Conservation (phyloP, 1,140 invertebrate genomes). For the Lordiphosa collinella region DNA sequence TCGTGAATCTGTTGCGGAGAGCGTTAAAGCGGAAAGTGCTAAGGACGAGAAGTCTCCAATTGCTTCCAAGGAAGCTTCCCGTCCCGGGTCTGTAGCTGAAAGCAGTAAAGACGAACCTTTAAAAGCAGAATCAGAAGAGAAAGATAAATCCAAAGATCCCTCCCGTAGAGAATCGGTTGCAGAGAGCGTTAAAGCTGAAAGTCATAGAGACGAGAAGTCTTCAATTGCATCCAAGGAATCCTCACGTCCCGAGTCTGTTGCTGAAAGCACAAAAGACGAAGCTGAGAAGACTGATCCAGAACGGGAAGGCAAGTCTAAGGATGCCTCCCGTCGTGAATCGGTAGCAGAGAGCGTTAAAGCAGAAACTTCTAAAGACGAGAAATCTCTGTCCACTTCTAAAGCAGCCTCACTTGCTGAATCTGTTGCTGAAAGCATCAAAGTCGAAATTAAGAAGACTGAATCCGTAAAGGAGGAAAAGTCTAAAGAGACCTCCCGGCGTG, state of each 20-base stretch:
- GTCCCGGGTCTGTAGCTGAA: no score
- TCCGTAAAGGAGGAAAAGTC: no score
- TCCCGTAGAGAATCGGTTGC: conserved; percentile 25
- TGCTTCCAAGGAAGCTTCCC: no score
- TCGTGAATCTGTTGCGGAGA: no score
- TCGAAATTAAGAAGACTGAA: no score
- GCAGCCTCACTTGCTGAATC: no score
- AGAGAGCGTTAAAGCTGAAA: conserved; percentile 21
- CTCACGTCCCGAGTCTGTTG: no score
- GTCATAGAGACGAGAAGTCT: conserved; percentile 6
- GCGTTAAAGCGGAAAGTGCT: no score
- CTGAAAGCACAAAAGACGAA: conserved; percentile 12
- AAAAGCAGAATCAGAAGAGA: conserved; percentile 1
- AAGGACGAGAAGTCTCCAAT: no score
- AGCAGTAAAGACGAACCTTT: conserved; percentile 22
- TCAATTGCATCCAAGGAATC: conserved; percentile 24
- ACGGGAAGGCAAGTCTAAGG: conserved; percentile 6
- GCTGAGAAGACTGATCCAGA: conserved; percentile 10
- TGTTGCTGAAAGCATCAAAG: no score
- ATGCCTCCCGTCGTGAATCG: conserved; percentile 16
- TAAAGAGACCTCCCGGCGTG: no score
- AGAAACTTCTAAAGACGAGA: conserved; percentile 18
- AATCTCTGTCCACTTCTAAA: conserved; percentile 27
- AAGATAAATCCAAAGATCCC: conserved; percentile 11
- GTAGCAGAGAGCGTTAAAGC: conserved; percentile 5